Evolutionary conservation across 2,888 invertebrate species (phyloP).

Genomic region (Stenodera caucasica): DNA sequence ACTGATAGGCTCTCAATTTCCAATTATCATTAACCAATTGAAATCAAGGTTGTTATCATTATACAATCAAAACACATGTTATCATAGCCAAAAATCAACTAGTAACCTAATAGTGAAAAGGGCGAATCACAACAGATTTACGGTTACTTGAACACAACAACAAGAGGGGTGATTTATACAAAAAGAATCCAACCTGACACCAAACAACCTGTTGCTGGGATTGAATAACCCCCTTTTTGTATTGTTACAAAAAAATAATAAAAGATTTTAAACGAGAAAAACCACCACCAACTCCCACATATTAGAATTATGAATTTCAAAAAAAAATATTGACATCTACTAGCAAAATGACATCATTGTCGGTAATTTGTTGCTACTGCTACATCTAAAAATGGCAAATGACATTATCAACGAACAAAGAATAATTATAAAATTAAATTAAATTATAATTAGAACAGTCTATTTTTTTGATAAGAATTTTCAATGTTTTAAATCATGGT

Average conservation of each 20-base stretch:
- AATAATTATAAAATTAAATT: neutral
- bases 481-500: neutral
- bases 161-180: neutral
- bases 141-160: neutral
- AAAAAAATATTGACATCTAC: too few species aligned
- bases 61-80: neutral
- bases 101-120: neutral
- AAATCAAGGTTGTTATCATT: neutral
- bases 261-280: too few species aligned
- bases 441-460: neutral
- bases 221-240: neutral
- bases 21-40: neutral
- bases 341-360: constrained; percentile 24
- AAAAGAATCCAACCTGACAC: neutral
- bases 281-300: neutral
- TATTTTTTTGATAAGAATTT: neutral
- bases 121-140: neutral
- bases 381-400: constrained; percentile 22
- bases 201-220: neutral
- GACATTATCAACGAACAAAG: constrained; percentile 13
- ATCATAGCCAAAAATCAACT: neutral
- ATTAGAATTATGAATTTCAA: too few species aligned
- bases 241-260: neutral
- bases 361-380: constrained; percentile 20
- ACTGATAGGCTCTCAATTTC: neutral